A percentile compares a stretch with the other conserved stretches of the same genome.
These are phyloP conservation scores for Bombus breviceps DNA, from an alignment of 1,140 invertebrate species.

Conservation along the genomic window DNA sequence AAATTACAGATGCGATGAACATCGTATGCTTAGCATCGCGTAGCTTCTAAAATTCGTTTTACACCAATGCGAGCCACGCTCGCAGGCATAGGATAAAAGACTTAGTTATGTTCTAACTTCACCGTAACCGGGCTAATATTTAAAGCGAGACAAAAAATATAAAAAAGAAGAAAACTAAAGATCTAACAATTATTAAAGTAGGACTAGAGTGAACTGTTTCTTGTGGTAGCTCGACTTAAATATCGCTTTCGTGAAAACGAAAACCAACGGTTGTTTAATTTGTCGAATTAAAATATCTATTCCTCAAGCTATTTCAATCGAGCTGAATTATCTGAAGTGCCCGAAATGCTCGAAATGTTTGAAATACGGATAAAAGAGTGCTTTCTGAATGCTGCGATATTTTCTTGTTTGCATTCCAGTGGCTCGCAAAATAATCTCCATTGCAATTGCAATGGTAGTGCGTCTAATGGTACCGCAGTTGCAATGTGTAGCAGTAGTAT, in stretches of 20 bases:
- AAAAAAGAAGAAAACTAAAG: not conserved
- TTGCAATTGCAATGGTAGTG: slow-evolving; percentile 85
- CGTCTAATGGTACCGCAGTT: slow-evolving; percentile 79
- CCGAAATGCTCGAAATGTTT: not conserved
- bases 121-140: not conserved
- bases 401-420: slow-evolving; percentile 79
- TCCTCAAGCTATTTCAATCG: not conserved
- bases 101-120: not conserved
- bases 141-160: not conserved
- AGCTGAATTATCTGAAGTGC: not conserved
- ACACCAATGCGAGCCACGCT: not conserved
- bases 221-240: not conserved
- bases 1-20: not conserved
- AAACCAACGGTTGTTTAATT: slow-evolving; percentile 1
- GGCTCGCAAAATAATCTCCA: slow-evolving; percentile 86
- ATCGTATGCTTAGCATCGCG: not conserved
- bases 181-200: not conserved
- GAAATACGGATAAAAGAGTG: not conserved
- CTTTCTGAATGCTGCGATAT: too few relatives aligned
- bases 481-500: slow-evolving; percentile 79
- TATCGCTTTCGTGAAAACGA: not conserved
- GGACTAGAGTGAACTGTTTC: not conserved
- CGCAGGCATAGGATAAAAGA: not conserved
- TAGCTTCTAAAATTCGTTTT: not conserved
- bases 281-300: not conserved